Evolutionary conservation across 1,140 invertebrate species (phyloP).

Genomic region (Drosophila jambulina): DNA sequence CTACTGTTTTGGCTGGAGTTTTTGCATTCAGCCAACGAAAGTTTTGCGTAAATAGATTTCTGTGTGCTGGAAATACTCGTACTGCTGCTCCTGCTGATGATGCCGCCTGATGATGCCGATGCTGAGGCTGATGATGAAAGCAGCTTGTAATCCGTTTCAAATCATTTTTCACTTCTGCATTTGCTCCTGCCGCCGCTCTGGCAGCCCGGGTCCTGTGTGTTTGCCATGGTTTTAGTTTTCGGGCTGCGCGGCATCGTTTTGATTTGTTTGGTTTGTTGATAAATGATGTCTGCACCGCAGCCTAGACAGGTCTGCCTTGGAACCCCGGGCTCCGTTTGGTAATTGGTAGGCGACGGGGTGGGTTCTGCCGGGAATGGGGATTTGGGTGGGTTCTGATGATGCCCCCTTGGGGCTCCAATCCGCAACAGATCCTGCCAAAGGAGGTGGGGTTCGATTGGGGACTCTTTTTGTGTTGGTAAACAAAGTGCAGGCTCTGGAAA

Average conservation of each 20-base stretch:
- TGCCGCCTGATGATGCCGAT: conserved; percentile 41
- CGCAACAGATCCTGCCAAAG: conserved; percentile 5
- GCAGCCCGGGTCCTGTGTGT: conserved; percentile 31
- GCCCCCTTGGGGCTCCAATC: conserved; percentile 21
- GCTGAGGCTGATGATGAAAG: conserved; percentile 62
- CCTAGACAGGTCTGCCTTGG: conserved; percentile 68
- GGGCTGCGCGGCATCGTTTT: conserved; percentile 66
- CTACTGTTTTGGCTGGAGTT: conserved; percentile 51
- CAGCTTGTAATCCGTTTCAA: conserved; percentile 82
- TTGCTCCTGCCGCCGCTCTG: conserved; percentile 34
- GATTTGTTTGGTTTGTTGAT: conserved; percentile 80
- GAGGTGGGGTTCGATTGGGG: background rate
- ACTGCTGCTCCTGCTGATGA: conserved; percentile 41
- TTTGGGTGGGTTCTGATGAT: conserved; percentile 7
- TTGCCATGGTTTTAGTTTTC: conserved; percentile 63
- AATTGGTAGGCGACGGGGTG: conserved; percentile 36
- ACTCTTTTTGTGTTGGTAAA: conserved; percentile 2
- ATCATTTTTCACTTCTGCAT: conserved; percentile 80
- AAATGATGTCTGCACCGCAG: conserved; percentile 79
- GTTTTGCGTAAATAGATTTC: conserved; percentile 80
- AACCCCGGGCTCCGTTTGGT: conserved; percentile 20
- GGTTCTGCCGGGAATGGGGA: conserved; percentile 5
- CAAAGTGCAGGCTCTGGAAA: background rate
- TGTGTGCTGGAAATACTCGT: conserved; percentile 23
- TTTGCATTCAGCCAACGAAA: conserved; percentile 72